Conservation (phyloP, 2,113 vertebrate genomes). For the Promerops cafer region DNA sequence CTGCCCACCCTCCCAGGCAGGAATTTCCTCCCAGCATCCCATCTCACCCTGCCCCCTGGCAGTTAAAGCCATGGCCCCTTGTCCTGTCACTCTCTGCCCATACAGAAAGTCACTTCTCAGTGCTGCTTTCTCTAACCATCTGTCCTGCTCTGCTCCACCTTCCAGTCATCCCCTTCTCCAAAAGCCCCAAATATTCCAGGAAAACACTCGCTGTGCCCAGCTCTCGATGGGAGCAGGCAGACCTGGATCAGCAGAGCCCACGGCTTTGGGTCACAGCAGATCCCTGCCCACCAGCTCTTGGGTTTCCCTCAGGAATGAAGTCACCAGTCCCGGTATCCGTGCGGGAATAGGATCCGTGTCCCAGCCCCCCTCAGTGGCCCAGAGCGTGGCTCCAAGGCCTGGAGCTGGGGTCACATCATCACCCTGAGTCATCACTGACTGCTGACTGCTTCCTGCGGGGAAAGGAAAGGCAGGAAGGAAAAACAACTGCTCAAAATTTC, state of each 20-base stretch:
- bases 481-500: slow-evolving; percentile 49
- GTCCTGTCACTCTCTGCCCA: neutral
- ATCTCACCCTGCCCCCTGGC: neutral
- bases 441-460: slow-evolving; percentile 45
- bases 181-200: neutral
- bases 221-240: neutral
- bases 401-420: neutral
- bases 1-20: neutral
- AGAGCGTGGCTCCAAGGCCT: neutral
- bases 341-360: neutral
- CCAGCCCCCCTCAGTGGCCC: neutral
- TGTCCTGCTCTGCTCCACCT: neutral
- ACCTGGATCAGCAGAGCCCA: neutral
- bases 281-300: rapidly evolving
- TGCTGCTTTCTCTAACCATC: neutral
- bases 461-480: slow-evolving; percentile 68
- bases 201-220: neutral
- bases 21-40: neutral
- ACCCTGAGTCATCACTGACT: neutral
- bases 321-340: neutral
- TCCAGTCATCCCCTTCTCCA: neutral
- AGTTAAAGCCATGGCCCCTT: neutral
- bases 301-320: neutral
- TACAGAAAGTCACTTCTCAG: neutral
- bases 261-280: rapidly evolving